Percentiles rank a stretch among this genome's conserved stretches.
phyloP scores from a whole-genome alignment of 2,113 vertebrate genomes.

The Nestor notabilis region DNA sequence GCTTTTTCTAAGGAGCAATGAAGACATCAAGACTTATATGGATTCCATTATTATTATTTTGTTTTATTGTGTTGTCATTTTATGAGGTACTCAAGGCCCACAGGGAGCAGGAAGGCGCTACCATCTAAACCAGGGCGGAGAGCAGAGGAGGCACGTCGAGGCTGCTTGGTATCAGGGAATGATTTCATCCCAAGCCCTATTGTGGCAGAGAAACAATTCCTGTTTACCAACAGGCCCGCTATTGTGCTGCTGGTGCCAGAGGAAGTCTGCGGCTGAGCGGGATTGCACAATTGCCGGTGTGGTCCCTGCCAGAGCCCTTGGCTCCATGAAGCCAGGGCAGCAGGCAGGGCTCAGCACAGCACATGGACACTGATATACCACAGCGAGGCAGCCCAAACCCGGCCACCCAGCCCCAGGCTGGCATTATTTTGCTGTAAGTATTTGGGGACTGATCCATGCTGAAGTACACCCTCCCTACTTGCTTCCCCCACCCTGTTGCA shows the following conservation, averaged over 20 bases:
- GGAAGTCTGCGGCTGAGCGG: background rate
- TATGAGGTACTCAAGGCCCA: background rate
- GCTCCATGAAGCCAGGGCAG: background rate
- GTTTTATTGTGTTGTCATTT: conserved; percentile 9
- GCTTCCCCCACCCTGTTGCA: background rate
- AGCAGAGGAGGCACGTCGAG: background rate
- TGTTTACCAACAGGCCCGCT: background rate
- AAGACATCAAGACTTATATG: conserved; percentile 18
- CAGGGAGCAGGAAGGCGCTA: background rate
- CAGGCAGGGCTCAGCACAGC: fast-evolving
- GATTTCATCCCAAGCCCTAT: background rate
- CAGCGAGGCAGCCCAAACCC: background rate
- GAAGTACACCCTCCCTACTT: background rate
- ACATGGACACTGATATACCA: fast-evolving
- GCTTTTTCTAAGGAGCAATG: background rate
- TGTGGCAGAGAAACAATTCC: conserved; percentile 1
- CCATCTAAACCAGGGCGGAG: background rate
- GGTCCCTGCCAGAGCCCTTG: background rate
- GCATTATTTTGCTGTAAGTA: background rate
- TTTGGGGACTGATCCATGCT: background rate
- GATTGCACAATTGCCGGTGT: background rate
- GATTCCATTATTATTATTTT: conserved; percentile 25
- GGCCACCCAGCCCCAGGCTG: fast-evolving
- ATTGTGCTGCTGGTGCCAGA: conserved; percentile 18
- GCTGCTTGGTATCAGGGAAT: background rate